Evolutionary conservation across 2,797 vertebrate species (phyloP).

Genomic region (Bufotes viridis): DNA sequence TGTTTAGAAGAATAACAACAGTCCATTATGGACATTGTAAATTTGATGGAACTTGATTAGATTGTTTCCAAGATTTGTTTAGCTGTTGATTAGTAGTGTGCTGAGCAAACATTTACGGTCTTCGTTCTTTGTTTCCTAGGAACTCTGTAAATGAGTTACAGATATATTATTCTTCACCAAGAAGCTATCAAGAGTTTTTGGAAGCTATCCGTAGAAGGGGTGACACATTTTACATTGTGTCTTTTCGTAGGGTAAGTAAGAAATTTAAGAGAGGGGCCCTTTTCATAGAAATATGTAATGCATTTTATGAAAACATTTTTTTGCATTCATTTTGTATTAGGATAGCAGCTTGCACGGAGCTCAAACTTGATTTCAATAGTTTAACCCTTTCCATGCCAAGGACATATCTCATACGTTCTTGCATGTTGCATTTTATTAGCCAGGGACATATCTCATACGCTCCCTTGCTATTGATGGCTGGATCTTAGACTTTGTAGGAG

Average conservation of each 20-base stretch:
- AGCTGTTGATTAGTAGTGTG: background rate
- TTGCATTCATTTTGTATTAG: background rate
- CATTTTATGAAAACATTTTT: no score
- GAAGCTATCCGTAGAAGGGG: constrained; percentile 88
- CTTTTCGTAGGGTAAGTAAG: constrained; percentile 90
- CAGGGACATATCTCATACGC: no score
- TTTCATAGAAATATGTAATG: no score
- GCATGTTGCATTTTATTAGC: no score
- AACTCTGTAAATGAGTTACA: constrained; percentile 88
- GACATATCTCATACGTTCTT: no score
- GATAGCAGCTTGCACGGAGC: no score
- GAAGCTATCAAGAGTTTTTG: constrained; percentile 89
- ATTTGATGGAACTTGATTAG: background rate
- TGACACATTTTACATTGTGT: constrained; percentile 96
- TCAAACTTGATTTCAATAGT: no score
- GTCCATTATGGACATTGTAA: background rate
- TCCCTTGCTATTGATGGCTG: no score
- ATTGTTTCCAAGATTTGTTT: background rate
- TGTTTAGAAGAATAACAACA: background rate
- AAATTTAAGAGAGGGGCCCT: background rate
- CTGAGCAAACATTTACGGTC: constrained; percentile 2
- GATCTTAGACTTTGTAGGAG: no score
- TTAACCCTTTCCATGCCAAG: no score
- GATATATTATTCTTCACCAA: constrained; percentile 89
- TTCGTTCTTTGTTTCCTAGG: constrained; percentile 67